Conservation (phyloP, 2,113 vertebrate genomes). For the Labeo rohita region DNA sequence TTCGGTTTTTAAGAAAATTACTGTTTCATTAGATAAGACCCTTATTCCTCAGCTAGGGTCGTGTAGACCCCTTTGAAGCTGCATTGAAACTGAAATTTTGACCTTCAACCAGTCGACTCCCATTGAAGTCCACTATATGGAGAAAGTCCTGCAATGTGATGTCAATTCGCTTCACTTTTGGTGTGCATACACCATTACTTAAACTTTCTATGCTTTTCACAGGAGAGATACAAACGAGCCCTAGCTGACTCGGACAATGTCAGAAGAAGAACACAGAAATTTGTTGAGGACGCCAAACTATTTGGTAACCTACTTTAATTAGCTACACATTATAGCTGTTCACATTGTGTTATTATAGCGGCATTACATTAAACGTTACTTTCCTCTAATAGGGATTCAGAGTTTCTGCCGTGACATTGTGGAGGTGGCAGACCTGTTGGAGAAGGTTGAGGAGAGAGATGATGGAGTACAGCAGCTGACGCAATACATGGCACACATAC, state of each 20-base stretch:
- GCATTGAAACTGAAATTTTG: no score
- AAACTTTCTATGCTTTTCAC: conserved; percentile 27
- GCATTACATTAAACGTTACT: background rate
- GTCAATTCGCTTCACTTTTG: no score
- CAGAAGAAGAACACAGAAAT: conserved; percentile 83
- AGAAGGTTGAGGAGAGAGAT: conserved; percentile 69
- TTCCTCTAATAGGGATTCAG: conserved; percentile 78
- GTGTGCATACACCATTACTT: no score
- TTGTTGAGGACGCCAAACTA: conserved; percentile 87
- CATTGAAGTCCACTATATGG: no score
- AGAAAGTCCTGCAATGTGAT: no score
- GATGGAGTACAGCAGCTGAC: conserved; percentile 62
- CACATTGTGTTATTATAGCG: background rate
- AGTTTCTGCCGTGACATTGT: conserved; percentile 88
- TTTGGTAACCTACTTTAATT: conserved; percentile 75
- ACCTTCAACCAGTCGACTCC: no score
- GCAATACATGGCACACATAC: conserved; percentile 75
- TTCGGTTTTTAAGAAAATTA: no score
- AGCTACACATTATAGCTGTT: background rate
- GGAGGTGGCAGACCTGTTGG: conserved; percentile 85
- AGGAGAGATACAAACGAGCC: conserved; percentile 81
- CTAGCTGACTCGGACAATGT: conserved; percentile 82
- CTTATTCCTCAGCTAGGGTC: no score
- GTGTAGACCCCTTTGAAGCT: no score
- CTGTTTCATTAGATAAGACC: no score